Evolutionary conservation across 1,140 invertebrate species (phyloP).

Genomic region (Cyclina sinensis): DNA sequence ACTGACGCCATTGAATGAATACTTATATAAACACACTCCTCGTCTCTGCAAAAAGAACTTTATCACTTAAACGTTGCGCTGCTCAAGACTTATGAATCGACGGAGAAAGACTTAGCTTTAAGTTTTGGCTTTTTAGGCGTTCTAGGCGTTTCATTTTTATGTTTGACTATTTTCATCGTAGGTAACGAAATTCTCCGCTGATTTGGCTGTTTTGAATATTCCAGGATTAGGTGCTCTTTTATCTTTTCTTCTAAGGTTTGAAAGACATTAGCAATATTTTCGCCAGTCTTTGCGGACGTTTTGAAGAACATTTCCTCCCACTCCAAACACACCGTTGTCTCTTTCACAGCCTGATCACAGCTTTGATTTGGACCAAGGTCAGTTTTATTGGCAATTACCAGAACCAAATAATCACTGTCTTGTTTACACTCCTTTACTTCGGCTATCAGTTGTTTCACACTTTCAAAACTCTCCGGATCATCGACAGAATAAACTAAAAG

Average conservation of each 20-base stretch:
- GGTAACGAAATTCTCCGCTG: constrained; percentile 32
- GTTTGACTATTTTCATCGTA: constrained; percentile 20
- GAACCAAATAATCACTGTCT: constrained; percentile 66
- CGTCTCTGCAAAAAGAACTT: no score
- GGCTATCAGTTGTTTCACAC: constrained; percentile 83
- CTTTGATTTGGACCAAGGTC: constrained; percentile 69
- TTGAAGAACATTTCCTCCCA: constrained; percentile 70
- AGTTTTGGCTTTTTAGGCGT: not conserved
- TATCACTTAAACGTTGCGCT: no score
- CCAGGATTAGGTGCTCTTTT: constrained; percentile 4
- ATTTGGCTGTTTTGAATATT: not conserved
- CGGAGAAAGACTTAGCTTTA: no score
- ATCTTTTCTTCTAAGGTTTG: constrained; percentile 40
- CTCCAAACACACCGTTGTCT: constrained; percentile 75
- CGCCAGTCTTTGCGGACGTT: constrained; percentile 47
- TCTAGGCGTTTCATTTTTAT: not conserved
- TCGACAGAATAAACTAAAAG: constrained; percentile 96
- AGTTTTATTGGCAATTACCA: constrained; percentile 78
- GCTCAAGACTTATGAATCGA: no score
- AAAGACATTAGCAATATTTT: constrained; percentile 22
- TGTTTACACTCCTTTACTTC: constrained; percentile 72
- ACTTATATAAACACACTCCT: no score
- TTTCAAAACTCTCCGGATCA: constrained; percentile 92
- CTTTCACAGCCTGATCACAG: constrained; percentile 67
- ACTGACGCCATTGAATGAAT: no score